Base-by-base conservation (phyloP, 2,113 vertebrate species). In the Mixornis gularis region DNA sequence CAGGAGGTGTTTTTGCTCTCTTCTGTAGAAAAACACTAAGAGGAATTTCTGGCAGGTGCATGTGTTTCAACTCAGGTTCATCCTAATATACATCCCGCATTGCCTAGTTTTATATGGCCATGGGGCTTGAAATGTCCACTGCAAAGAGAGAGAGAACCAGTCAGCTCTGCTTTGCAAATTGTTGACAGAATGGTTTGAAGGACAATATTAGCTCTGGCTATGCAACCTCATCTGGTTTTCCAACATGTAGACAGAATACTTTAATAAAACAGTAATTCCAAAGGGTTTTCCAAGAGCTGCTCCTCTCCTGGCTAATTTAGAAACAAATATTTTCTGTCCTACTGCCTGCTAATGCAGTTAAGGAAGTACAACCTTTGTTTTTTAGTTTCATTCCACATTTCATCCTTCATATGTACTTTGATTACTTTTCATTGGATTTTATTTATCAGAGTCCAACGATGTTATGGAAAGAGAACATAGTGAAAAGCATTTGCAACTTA, bases 341-440 rank as follows among this genome's bases (percentile, higher is more conserved):
- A 38, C 8, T 80, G 34, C 29, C 18, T 87, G 13, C 7, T 92
- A 94, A 81, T 88, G 18, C 34, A 66, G 79, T 81, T 91, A 80
- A 90, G 49, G 79, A 87, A 83, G 15, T 65, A 68, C 40, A 78
- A 22, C 4, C 24, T 85, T 82, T 30, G 13, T 82, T 87, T 27
- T 64, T 92, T 87, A 73, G 14, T 79, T 92, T 90, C 26, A 84
- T 85, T 93, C 66, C 66, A 89, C 12, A 55, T 84, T 83, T 94
- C 46, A 76, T 92, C 41, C 74, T 40, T 59, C n/a, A 29, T 36
- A 27, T 41, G 27, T 68, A 36, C 73, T 52, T 70, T 80, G 73
- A 53, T 70, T 90, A 40, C 36, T 87, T 65, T 85, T 69, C 46
- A 85, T 24, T 64, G 53, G 16, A 40, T 84, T 93, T 78, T 64